Percentiles rank a stretch among this genome's conserved stretches.
These are phyloP conservation scores for Maconellicoccus hirsutus DNA, from an alignment of 1,140 invertebrate species.

Conservation along the genomic window DNA sequence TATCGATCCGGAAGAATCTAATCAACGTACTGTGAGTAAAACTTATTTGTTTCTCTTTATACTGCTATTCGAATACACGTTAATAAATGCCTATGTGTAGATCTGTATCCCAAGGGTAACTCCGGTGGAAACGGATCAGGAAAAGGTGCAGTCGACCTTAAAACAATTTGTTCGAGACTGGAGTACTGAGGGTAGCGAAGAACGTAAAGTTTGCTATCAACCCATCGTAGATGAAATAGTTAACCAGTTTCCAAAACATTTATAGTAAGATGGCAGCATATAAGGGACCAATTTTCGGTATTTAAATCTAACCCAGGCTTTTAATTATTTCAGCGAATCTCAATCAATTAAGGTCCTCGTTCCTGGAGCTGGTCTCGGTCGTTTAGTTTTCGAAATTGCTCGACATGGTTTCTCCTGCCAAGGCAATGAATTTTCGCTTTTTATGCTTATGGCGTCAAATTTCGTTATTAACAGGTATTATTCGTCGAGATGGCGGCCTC, in stretches of 20 bases:
- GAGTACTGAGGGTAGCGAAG: constrained; percentile 68
- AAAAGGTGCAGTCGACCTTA: constrained; percentile 82
- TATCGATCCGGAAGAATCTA: constrained; percentile 33
- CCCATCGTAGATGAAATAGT: constrained; percentile 81
- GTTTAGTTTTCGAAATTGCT: constrained; percentile 88
- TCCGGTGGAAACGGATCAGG: constrained; percentile 45
- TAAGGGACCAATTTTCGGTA: background rate
- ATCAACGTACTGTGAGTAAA: constrained; percentile 30
- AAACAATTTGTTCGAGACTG: constrained; percentile 95
- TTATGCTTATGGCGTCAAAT: constrained; percentile 94
- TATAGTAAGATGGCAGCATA: constrained; percentile 35
- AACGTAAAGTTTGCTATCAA: constrained; percentile 77
- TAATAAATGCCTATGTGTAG: too few relatives aligned
- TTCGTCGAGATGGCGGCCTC: too few relatives aligned
- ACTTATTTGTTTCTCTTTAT: constrained; percentile 15
- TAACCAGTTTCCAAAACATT: constrained; percentile 51
- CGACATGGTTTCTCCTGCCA: constrained; percentile 78
- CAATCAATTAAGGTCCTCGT: constrained; percentile 65
- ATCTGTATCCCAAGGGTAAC: constrained; percentile 29
- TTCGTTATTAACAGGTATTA: constrained; percentile 84
- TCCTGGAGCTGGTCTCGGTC: constrained; percentile 86
- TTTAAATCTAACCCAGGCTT: too few relatives aligned
- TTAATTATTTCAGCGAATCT: constrained; percentile 33
- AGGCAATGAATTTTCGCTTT: constrained; percentile 95
- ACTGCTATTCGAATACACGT: too few relatives aligned